Evolutionary conservation across 2,888 invertebrate species (phyloP), one percentile per base, ranked within the genome.

Genomic region (Tigriopus californicus): DNA sequence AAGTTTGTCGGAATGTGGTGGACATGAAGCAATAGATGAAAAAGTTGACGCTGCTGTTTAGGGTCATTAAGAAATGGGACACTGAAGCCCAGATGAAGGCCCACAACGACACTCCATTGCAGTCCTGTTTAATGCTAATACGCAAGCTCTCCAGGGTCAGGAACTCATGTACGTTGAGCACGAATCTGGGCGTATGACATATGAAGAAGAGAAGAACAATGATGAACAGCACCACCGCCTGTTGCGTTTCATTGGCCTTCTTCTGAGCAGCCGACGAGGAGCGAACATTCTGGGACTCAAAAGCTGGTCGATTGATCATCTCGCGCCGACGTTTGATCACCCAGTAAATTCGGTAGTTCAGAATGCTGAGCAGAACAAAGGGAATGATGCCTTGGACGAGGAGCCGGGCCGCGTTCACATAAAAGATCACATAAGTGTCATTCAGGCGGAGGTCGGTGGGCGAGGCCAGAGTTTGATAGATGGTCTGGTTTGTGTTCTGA

Each of bases 191-290:
- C 15, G 41, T n/a, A 18, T 54, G 24, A 15, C 6, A 54, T 18
- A 54, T n/a, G 11, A 54, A 41, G 54, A 54, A 54, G 6, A 54
- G 54, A n/a, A 54, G 33, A 22, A 54, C 41, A 5, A 54, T 54
- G 25, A 54, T 18, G 18, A 54, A 13, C 13, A 54, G 15, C 18
- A 54, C 6, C 18, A 33, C 41, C n/a, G 54, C 54, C 22, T 54
- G 54, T 11, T 40, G 54, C 6, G 18, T 41, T 40, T 54, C 54
- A 2, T 5, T 40, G 40, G 24, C 54, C 15, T 24, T 24, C 22
- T 22, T 25, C 15, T 24, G 24, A 18, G 10, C 15, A n/a, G 52
- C 33, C 10, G 52, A 20, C 24, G 52, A 24, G 18, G 22, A 15
- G 15, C 22, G 15, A 1, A 20, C 24, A 25, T 25, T 24, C 2